phyloP scores from a whole-genome alignment of 1,140 invertebrate genomes.

The Arion vulgaris region DNA sequence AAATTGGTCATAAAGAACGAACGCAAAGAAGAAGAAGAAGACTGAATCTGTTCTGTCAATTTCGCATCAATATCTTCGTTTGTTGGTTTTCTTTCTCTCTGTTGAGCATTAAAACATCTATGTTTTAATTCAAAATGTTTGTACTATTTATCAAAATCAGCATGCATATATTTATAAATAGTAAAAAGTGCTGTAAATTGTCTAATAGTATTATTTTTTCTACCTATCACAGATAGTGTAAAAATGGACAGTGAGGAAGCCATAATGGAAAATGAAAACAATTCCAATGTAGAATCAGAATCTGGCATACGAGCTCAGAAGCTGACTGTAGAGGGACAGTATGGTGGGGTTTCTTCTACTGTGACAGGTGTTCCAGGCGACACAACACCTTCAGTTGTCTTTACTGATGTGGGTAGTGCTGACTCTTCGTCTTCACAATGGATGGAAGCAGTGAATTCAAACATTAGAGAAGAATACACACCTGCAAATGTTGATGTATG shows the following conservation, averaged over 20 bases:
- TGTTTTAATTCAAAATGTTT: background rate
- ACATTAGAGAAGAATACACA: background rate
- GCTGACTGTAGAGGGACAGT: background rate
- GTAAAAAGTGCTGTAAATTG: too few relatives aligned
- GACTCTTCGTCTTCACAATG: background rate
- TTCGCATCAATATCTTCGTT: background rate
- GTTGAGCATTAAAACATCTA: background rate
- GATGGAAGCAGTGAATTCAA: background rate
- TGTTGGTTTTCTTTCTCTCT: background rate
- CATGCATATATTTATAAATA: too few relatives aligned
- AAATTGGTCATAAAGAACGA: too few relatives aligned
- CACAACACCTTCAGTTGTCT: background rate
- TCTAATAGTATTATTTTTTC: background rate
- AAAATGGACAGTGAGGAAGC: slow-evolving; percentile 41
- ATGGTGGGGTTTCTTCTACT: too few relatives aligned
- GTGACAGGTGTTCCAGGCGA: background rate
- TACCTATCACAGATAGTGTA: background rate
- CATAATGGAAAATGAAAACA: slow-evolving; percentile 48
- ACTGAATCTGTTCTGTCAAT: background rate
- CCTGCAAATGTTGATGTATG: background rate
- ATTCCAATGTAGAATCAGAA: slow-evolving; percentile 41
- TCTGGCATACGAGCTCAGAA: background rate
- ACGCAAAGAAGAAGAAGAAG: too few relatives aligned
- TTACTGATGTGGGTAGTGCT: background rate
- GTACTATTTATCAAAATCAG: background rate